phyloP scores from a whole-genome alignment of 2,113 vertebrate species.

The Melanerpes aurifrons region DNA sequence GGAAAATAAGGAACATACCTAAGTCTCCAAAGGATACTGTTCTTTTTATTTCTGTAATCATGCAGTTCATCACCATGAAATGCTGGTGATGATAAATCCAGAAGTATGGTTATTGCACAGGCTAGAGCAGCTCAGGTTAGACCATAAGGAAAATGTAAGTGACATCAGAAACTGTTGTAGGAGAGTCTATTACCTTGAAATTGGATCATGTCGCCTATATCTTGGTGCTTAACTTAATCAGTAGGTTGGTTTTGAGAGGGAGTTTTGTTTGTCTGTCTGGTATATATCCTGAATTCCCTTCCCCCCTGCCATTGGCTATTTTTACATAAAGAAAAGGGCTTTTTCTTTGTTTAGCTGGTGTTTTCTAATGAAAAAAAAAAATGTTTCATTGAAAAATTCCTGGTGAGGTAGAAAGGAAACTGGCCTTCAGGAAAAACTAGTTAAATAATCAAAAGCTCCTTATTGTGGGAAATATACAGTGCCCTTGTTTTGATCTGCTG shows the following conservation, averaged over 20 bases:
- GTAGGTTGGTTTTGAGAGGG: background rate
- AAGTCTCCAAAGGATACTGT: background rate
- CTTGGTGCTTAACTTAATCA: background rate
- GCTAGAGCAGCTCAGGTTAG: background rate
- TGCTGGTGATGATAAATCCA: background rate
- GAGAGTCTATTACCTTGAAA: background rate
- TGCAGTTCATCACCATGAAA: background rate
- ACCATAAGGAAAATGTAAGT: background rate
- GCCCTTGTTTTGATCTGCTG: background rate
- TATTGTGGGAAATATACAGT: background rate
- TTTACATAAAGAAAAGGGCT: background rate
- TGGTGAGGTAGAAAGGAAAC: slow-evolving; percentile 2
- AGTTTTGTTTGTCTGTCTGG: slow-evolving; percentile 25
- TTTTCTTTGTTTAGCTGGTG: background rate
- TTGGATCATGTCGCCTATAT: background rate
- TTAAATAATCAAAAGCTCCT: background rate
- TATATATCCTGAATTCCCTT: slow-evolving; percentile 1
- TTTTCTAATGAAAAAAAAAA: slow-evolving; percentile 6
- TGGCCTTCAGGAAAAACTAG: slow-evolving; percentile 8
- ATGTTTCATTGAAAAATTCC: slow-evolving; percentile 11
- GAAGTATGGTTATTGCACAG: background rate
- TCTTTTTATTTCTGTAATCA: background rate
- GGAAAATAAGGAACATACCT: background rate
- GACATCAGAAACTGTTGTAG: background rate
- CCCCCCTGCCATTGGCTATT: background rate